These are phyloP conservation scores for Ephydatia muelleri DNA, from an alignment of 37 sponge, comb jelly and placozoan species.

Conservation along the genomic window DNA sequence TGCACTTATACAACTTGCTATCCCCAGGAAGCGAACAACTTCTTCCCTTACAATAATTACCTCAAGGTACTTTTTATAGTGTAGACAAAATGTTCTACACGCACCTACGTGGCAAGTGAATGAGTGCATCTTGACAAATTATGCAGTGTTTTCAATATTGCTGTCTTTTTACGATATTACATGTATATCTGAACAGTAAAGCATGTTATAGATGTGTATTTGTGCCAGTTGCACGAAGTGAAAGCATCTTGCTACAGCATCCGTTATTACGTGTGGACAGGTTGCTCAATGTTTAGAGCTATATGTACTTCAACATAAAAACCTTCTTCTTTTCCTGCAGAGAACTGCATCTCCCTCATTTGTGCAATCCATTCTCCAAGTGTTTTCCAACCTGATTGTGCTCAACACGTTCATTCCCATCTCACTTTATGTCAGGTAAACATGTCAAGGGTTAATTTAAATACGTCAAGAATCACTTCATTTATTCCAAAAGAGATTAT, in stretches of 20 bases:
- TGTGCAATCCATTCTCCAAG: constrained; percentile 65
- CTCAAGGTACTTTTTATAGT: neutral
- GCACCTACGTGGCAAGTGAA: too few species aligned
- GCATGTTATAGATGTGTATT: constrained; percentile 77
- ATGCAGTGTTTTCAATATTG: too few species aligned
- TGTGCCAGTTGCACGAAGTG: too few species aligned
- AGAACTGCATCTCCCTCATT: neutral
- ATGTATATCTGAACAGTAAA: constrained; percentile 69
- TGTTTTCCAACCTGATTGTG: constrained; percentile 91
- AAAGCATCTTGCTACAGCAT: too few species aligned
- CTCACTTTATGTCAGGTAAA: constrained; percentile 96
- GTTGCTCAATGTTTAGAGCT: neutral
- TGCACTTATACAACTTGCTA: neutral
- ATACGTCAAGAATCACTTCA: too few species aligned
- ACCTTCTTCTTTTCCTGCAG: neutral
- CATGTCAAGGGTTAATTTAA: constrained; percentile 18
- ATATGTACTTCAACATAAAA: too few species aligned
- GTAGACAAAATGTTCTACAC: neutral
- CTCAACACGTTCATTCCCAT: constrained; percentile 98
- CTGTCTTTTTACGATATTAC: constrained; percentile 92
- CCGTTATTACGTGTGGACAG: constrained; percentile 82
- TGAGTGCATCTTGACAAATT: too few species aligned
- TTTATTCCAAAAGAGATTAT: too few species aligned
- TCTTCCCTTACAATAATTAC: neutral
- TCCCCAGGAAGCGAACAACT: neutral